These are phyloP conservation scores for Hirtodrosophila alboralis DNA, from an alignment of 2,888 invertebrate genomes.

Conservation along the genomic window DNA sequence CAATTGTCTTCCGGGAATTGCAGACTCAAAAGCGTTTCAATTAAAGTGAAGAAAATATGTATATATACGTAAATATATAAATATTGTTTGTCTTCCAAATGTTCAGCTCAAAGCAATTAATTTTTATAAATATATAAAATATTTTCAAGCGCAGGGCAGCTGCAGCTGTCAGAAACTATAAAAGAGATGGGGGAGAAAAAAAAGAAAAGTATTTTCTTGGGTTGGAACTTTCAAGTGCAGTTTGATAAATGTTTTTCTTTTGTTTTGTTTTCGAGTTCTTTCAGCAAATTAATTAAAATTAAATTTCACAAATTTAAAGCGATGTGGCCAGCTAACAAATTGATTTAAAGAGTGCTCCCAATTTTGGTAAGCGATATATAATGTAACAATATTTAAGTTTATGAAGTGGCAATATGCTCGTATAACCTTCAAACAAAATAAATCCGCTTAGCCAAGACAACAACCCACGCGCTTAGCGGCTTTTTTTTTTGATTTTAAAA, in stretches of 20 bases:
- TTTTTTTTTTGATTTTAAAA: conserved; percentile 32
- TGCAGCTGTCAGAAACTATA: conserved; percentile 42
- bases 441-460: conserved; percentile 44
- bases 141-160: conserved; percentile 60
- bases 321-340: conserved; percentile 23
- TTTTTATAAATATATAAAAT: conserved; percentile 29
- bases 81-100: not conserved
- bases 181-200: not conserved
- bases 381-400: conserved; percentile 15
- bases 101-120: conserved; percentile 34
- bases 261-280: conserved; percentile 5
- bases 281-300: conserved; percentile 60
- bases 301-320: conserved; percentile 45
- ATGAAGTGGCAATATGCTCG: conserved; percentile 29
- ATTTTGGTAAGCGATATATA: conserved; percentile 5
- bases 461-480: conserved; percentile 34
- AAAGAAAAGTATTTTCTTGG: not conserved
- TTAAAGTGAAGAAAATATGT: conserved; percentile 54
- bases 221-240: conserved; percentile 34
- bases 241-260: conserved; percentile 59
- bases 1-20: conserved; percentile 51
- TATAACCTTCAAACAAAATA: conserved; percentile 25
- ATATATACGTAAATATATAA: no score
- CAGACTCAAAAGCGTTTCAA: conserved; percentile 44
- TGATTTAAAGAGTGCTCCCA: conserved; percentile 16